A percentile compares a stretch with the other conserved stretches of the same genome.
These are phyloP conservation scores for Ophion costatus DNA, from an alignment of 2,888 invertebrate genomes.

Conservation along the genomic window DNA sequence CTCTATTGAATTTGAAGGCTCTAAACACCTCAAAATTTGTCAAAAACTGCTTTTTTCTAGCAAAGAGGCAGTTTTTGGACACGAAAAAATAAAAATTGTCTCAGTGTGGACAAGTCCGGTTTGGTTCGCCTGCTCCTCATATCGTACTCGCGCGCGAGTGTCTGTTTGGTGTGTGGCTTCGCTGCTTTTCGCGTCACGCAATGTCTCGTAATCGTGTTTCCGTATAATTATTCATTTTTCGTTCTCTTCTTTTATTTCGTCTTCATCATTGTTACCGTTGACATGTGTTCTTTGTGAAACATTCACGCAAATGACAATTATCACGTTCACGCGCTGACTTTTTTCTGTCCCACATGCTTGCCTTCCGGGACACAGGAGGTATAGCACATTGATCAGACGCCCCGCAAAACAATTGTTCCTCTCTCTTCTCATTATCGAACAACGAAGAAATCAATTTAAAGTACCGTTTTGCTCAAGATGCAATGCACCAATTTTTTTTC, in stretches of 20 bases:
- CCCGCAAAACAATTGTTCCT: slow-evolving; percentile 49
- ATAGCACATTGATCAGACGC: slow-evolving; percentile 74
- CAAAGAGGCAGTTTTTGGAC: too few relatives aligned
- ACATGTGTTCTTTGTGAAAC: slow-evolving; percentile 41
- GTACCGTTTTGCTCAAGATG: neutral
- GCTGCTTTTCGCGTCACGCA: slow-evolving; percentile 57
- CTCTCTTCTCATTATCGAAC: neutral
- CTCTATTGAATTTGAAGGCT: too few relatives aligned
- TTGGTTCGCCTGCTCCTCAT: too few relatives aligned
- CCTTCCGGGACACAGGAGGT: slow-evolving; percentile 82
- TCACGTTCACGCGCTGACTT: slow-evolving; percentile 75
- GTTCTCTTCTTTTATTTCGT: slow-evolving; percentile 11
- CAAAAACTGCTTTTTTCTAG: too few relatives aligned
- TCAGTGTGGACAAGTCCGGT: too few relatives aligned
- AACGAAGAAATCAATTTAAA: neutral
- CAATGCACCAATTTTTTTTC: neutral
- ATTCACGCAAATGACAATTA: slow-evolving; percentile 71
- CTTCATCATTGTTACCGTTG: neutral
- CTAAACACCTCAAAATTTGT: too few relatives aligned
- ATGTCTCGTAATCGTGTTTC: slow-evolving; percentile 40
- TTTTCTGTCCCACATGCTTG: slow-evolving; percentile 81
- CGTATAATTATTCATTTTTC: neutral
- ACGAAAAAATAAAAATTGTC: too few relatives aligned
- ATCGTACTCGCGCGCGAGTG: neutral
- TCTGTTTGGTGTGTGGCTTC: slow-evolving; percentile 63